Evolutionary conservation across 2,113 vertebrate genomes (phyloP), one percentile per base, ranked within the genome.

Genomic region (Corynorhinus townsendii): DNA sequence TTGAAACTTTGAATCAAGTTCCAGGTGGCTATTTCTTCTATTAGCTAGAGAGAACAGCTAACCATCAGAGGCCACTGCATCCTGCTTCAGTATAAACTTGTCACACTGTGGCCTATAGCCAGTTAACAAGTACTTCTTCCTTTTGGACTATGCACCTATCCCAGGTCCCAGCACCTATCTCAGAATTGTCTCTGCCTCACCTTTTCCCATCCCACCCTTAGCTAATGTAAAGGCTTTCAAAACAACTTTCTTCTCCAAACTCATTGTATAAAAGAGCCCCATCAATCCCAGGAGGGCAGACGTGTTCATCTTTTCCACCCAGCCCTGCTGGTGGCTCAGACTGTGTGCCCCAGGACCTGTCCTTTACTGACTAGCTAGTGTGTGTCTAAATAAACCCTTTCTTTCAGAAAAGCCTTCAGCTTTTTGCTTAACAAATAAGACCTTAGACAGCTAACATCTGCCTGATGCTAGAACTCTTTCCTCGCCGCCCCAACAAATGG

Each of bases 51-150:
- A 45, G 56, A 11, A 14, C 5, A 28, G 56, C 16, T 9, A 38
- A 28, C 24, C 47, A 11, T 38, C 35, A 52, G 35, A 24, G 2
- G 4, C 35, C 54, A 11, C 35, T 35, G 14, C 15, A 1, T 19
- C 26, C 6, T 20, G 79, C 79, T 43, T 59, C 0, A 11, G 1
- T 38, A 0, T 3, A 26, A 20, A 30, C 26, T 17, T 33, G 2
- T 38, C 4, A 9, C 26, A 12, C 24, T 11, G 56, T 40, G 5
- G 5, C 35, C 56, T 7, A 19, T 16, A 43, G 56, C 80, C 80
- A 8, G 8, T 5, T 33, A 40, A 12, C 11, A 22, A 30, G 19
- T 28, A 4, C 28, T 14, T 40, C 15, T 20, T 43, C 40, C 56
- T 45, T 64, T 62, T 7, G 26, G 24, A 40, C n/a, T 64, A 30